Percentiles rank a stretch among this genome's conserved stretches.
phyloP scores from a whole-genome alignment of 2,888 invertebrate genomes.

The Carpatolechia fugitivella region DNA sequence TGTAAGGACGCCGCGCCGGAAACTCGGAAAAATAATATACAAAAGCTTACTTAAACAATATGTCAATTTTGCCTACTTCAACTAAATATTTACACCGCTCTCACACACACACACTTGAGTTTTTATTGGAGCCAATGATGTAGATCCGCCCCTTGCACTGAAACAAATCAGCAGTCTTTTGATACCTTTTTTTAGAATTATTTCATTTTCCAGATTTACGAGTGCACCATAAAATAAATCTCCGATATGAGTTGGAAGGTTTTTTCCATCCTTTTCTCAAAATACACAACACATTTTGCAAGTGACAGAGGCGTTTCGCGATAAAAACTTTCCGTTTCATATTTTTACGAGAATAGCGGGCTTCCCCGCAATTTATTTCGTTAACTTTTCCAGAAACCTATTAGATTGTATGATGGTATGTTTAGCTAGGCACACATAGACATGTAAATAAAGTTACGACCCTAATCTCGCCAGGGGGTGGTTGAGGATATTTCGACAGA shows the following conservation, averaged over 20 bases:
- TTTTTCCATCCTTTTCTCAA: conserved; percentile 29
- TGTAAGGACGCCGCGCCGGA: no score
- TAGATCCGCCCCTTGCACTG: no score
- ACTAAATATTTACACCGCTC: no score
- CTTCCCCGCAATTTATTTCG: conserved; percentile 16
- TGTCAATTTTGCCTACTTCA: no score
- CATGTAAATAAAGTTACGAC: conserved; percentile 11
- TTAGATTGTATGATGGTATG: conserved; percentile 4
- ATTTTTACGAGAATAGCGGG: conserved; percentile 22
- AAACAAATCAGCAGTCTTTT: background rate
- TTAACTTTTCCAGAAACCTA: conserved; percentile 18
- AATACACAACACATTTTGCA: conserved; percentile 29
- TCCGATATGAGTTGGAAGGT: conserved; percentile 28
- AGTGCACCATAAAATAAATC: conserved; percentile 35
- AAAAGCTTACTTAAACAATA: no score
- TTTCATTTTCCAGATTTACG: conserved; percentile 34
- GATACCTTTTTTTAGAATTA: conserved; percentile 6
- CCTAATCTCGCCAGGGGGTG: conserved; percentile 7
- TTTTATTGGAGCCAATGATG: no score
- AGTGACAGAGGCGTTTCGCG: conserved; percentile 30
- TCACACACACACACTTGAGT: no score
- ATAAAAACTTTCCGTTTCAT: conserved; percentile 32
- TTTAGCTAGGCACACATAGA: conserved; percentile 3
- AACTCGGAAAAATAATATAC: no score
- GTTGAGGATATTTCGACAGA: conserved; percentile 1